Conservation (phyloP, 1,140 invertebrate species). For the Idris sp. region DNA sequence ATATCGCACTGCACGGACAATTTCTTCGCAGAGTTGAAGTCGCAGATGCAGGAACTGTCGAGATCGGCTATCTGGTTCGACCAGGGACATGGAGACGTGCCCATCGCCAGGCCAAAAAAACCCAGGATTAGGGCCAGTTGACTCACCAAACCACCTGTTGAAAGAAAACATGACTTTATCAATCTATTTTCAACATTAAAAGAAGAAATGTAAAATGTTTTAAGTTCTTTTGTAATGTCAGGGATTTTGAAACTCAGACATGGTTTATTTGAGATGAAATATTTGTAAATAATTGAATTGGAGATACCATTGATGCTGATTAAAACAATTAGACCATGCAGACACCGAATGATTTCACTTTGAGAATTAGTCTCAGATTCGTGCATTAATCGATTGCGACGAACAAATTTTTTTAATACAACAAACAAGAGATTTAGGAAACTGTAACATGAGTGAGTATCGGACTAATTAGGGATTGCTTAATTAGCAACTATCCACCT, state of each 20-base stretch:
- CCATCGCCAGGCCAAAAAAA: slow-evolving; percentile 45
- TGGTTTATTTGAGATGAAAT: too few relatives aligned
- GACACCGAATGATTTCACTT: too few relatives aligned
- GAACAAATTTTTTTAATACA: neutral
- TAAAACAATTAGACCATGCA: too few relatives aligned
- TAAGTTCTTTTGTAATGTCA: too few relatives aligned
- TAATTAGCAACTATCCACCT: slow-evolving; percentile 67
- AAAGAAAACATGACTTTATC: slow-evolving; percentile 2
- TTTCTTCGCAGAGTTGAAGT: slow-evolving; percentile 88
- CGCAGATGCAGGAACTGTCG: slow-evolving; percentile 92
- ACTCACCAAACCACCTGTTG: slow-evolving; percentile 55
- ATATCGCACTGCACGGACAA: slow-evolving; percentile 93
- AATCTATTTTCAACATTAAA: too few relatives aligned
- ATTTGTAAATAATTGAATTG: too few relatives aligned
- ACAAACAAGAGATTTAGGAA: neutral
- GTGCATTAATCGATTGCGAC: too few relatives aligned
- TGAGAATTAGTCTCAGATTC: too few relatives aligned
- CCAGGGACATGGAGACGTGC: slow-evolving; percentile 90
- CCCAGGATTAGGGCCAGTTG: slow-evolving; percentile 59
- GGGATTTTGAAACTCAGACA: too few relatives aligned
- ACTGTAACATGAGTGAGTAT: neutral
- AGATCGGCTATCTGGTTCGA: slow-evolving; percentile 78
- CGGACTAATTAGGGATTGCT: slow-evolving; percentile 49
- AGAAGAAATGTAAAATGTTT: too few relatives aligned
- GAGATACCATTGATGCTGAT: too few relatives aligned